A percentile compares a stretch with the other conserved stretches of the same genome.
Evolutionary conservation across 2,797 vertebrate genomes (phyloP).

Genomic region (Peromyscus nudipes): DNA sequence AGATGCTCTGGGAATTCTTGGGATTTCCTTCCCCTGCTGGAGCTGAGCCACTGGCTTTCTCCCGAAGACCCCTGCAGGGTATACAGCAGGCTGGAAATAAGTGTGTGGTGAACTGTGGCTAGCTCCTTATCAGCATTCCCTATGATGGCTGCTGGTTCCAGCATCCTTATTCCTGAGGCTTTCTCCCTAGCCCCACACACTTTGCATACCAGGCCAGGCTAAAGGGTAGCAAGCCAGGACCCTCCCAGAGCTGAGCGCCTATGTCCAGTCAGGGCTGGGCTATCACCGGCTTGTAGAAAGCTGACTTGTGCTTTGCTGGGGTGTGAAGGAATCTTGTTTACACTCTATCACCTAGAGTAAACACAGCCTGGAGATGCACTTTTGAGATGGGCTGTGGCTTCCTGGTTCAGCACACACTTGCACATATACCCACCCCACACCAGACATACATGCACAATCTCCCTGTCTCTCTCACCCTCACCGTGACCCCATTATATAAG

Average conservation of each 20-base stretch:
- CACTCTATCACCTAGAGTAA: conserved; percentile 10
- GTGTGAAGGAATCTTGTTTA: conserved; percentile 62
- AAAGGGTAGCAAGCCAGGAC: background rate
- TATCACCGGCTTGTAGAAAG: background rate
- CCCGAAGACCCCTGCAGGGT: background rate
- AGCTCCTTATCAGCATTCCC: background rate
- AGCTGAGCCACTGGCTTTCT: background rate
- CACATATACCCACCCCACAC: too few relatives aligned
- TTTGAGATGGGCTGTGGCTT: conserved; percentile 31
- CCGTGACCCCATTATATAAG: conserved; percentile 46
- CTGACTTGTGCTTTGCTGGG: conserved; percentile 10
- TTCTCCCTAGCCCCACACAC: background rate
- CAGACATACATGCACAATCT: background rate
- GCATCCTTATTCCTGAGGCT: background rate
- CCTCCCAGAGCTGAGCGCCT: background rate
- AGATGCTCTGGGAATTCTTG: background rate
- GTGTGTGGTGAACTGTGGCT: background rate
- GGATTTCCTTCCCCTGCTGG: background rate
- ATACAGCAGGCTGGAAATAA: background rate
- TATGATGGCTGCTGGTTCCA: background rate
- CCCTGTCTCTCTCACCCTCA: background rate
- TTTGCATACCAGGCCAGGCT: background rate
- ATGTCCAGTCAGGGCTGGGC: background rate
- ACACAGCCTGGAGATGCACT: background rate
- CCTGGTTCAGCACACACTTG: background rate